Evolutionary conservation across 2,888 invertebrate species (phyloP).

Genomic region (Drosophila testacea): DNA sequence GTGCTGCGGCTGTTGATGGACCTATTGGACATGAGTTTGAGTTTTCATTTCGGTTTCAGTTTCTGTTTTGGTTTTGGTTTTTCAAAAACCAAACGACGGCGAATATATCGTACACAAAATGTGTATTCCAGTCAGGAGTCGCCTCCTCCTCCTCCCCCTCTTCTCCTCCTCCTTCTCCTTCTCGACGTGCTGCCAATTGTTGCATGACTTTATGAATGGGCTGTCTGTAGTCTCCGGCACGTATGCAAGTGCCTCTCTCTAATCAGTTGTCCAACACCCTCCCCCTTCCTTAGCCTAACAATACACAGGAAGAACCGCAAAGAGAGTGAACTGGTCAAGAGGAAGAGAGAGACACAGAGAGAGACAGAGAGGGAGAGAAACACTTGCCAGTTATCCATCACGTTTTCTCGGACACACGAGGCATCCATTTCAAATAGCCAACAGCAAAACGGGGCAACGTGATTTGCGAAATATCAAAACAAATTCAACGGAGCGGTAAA

Average conservation of each 20-base stretch:
- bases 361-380: background rate
- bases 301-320: constrained; percentile 63
- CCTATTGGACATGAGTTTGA: constrained; percentile 64
- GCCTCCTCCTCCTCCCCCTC: background rate
- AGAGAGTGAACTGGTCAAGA: constrained; percentile 45
- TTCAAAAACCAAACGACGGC: constrained; percentile 55
- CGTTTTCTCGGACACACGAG: constrained; percentile 84
- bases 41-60: constrained; percentile 54
- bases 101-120: constrained; percentile 46
- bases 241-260: constrained; percentile 72
- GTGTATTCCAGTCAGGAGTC: constrained; percentile 78
- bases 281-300: background rate
- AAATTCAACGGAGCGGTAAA: constrained; percentile 34
- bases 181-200: constrained; percentile 51
- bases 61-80: constrained; percentile 64
- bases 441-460: constrained; percentile 41
- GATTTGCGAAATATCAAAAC: constrained; percentile 52
- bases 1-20: constrained; percentile 78
- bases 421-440: constrained; percentile 82
- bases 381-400: constrained; percentile 81
- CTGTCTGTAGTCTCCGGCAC: constrained; percentile 54
- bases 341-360: background rate
- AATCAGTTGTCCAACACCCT: constrained; percentile 53
- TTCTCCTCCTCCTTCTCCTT: background rate
- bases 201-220: constrained; percentile 70